phyloP scores from a whole-genome alignment of 2,797 vertebrate genomes.

The Aplochiton taeniatus region DNA sequence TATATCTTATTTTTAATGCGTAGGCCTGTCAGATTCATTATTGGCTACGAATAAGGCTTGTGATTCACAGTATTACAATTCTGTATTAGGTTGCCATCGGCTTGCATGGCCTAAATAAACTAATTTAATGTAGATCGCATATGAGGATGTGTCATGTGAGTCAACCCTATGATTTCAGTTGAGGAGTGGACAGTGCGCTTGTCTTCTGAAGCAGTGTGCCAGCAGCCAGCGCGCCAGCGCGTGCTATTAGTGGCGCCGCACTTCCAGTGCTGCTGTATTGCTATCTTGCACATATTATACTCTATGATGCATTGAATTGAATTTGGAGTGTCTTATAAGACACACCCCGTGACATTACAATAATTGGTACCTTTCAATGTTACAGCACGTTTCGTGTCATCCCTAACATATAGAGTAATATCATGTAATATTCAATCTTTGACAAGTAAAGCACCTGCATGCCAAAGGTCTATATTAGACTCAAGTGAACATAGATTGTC shows the following conservation, averaged over 20 bases:
- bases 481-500: too few species aligned
- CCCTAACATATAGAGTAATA: too few species aligned
- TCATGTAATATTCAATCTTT: too few species aligned
- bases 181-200: neutral
- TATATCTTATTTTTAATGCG: too few species aligned
- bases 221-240: neutral
- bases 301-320: conserved; percentile 35
- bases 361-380: neutral
- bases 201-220: conserved; percentile 3
- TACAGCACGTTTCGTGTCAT: too few species aligned
- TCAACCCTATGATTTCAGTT: conserved; percentile 1
- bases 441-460: too few species aligned
- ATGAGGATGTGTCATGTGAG: neutral
- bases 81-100: neutral
- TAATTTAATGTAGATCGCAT: neutral
- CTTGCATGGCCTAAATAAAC: neutral
- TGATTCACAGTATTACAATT: neutral
- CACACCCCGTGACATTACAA: conserved; percentile 52
- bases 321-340: conserved; percentile 56
- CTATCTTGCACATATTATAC: conserved; percentile 28
- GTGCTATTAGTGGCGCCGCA: neutral
- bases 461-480: too few species aligned
- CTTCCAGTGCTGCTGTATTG: conserved; percentile 10
- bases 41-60: neutral
- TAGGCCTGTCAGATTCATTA: neutral